phyloP scores from a whole-genome alignment of 2,888 invertebrate genomes.

The Crepidodera aurea region DNA sequence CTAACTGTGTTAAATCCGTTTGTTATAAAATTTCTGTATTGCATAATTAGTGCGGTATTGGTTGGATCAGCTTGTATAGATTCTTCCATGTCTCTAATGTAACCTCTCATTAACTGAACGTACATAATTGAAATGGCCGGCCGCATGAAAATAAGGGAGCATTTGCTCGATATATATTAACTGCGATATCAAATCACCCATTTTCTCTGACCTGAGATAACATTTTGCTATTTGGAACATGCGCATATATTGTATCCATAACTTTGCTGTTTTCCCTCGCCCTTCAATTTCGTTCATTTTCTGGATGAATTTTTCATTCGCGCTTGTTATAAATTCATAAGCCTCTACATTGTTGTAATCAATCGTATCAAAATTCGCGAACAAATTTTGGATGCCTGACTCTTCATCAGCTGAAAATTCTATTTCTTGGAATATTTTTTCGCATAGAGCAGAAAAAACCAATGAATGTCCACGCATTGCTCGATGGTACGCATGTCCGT shows the following conservation, averaged over 20 bases:
- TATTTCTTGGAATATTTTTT: conserved; percentile 3
- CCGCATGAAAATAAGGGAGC: background rate
- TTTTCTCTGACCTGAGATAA: background rate
- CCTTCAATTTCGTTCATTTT: conserved; percentile 9
- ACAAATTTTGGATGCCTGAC: background rate
- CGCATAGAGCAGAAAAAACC: conserved; percentile 4
- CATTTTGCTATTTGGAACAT: conserved; percentile 1
- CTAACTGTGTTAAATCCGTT: background rate
- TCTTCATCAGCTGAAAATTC: background rate
- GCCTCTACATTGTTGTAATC: background rate
- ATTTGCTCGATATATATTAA: background rate
- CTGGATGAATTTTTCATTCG: background rate
- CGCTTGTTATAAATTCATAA: background rate
- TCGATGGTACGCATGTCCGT: background rate
- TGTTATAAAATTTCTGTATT: background rate
- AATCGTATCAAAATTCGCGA: background rate
- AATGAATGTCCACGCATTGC: conserved; percentile 8
- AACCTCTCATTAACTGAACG: background rate
- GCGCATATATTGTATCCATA: conserved; percentile 7
- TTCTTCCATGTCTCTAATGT: background rate
- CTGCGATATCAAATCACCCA: background rate
- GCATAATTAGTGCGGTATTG: background rate
- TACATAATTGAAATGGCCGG: background rate
- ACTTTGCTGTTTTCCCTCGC: conserved; percentile 1
- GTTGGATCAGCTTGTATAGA: background rate